Conservation (phyloP, 2,113 vertebrate genomes). For the Petromus typicus region DNA sequence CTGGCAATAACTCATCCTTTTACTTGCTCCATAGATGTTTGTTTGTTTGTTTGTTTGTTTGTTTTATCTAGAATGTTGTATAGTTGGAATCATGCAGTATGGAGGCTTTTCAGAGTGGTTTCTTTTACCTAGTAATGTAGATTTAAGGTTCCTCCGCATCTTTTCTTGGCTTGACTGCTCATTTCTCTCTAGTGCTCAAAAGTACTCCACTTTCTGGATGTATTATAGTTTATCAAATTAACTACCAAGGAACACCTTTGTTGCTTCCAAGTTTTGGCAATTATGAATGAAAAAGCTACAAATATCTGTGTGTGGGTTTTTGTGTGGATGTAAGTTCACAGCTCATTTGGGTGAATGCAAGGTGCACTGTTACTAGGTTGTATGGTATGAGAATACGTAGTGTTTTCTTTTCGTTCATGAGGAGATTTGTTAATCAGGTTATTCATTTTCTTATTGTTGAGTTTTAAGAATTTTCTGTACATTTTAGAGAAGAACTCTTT, state of each 20-base stretch:
- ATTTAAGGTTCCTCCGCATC: background rate
- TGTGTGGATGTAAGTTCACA: background rate
- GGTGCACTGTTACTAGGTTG: background rate
- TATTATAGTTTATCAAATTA: background rate
- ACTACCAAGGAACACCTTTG: background rate
- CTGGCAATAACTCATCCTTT: background rate
- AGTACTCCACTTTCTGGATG: background rate
- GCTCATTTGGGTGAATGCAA: background rate
- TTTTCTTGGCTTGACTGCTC: background rate
- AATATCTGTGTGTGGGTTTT: background rate
- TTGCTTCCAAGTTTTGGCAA: background rate
- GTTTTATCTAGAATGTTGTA: background rate
- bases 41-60: no score
- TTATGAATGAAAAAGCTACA: background rate
- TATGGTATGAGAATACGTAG: no score
- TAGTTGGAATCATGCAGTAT: background rate
- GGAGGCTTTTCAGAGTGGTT: background rate
- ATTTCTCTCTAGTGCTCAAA: background rate
- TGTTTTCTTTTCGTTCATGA: background rate
- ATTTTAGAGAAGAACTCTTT: background rate
- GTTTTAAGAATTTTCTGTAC: background rate
- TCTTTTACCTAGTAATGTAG: background rate
- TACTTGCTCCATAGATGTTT: background rate
- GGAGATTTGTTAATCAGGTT: background rate
- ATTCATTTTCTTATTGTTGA: background rate